Evolutionary conservation across 1,140 invertebrate species (phyloP), one percentile per base, ranked within the genome.

Genomic region (Temnothorax longispinosus): DNA sequence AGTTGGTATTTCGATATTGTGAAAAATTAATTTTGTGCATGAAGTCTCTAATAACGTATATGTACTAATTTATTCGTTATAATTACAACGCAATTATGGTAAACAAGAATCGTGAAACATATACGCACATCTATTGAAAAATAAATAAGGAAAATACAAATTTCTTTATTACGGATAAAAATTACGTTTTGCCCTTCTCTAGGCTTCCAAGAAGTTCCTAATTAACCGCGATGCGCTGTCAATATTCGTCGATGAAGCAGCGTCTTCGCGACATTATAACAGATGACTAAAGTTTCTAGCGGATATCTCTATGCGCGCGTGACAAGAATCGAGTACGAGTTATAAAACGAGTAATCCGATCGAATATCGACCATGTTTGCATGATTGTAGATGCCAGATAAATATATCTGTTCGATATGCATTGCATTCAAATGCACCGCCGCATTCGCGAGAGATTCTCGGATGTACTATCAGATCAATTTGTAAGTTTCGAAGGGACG

Each of bases 1-100:
- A 74, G 58, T 72, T 50, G 54, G 52, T 27, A 58, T 89, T 89
- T 78, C 44, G 56, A 87, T 90, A 81, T 58, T 47, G 52, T 21
- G 13, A 38, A 84, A 47, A 62, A n/a, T 60, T 71, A 81, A 76
- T 69, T 44, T 41, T 27, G 15, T 7, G 32, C 38, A 89, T 71
- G 38, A 88, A 86, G 52, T 67, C 27, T 13, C 13, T n/a, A 27
- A 27, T n/a, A 27, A n/a, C 3, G 35, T 2, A 27, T 52, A 64
- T 38, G 10, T 44, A 38, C 47, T 47, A 27, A 65, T 21, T 69
- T 50, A 38, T 67, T 56, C 4, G 18, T 11, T 58, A 35, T 54
- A 50, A 38, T 50, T 50, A 84, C 60, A 88, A 75, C 38, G 38
- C 32, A 62, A 44, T 86, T 81, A 75, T 35, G 13, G 41, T 21